These are phyloP conservation scores for Siphamia tubifer DNA, from an alignment of 2,113 vertebrate species.

Conservation along the genomic window DNA sequence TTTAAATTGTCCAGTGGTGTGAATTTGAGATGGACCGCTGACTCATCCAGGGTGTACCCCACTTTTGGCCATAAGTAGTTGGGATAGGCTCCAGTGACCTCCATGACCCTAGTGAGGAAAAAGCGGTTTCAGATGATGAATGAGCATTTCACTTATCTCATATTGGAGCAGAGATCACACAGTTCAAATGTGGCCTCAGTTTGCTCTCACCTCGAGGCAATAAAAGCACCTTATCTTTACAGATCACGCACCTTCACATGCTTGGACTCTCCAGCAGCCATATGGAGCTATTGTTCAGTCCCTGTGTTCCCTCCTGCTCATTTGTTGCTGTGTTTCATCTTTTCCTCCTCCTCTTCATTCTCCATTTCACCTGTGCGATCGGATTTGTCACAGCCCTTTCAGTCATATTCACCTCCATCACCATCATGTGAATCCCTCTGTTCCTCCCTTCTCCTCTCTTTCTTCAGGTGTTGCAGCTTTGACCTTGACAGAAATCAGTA, in stretches of 20 bases:
- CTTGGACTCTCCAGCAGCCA: not conserved
- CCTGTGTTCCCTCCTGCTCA: not conserved
- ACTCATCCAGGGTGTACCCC: no score
- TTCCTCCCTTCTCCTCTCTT: not conserved
- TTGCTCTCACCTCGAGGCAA: not conserved
- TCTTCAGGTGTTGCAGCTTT: conserved; percentile 21
- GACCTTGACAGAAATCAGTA: conserved; percentile 60
- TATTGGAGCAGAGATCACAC: conserved; percentile 2
- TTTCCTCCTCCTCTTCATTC: not conserved
- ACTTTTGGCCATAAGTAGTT: no score
- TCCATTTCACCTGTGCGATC: not conserved
- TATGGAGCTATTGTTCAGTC: not conserved
- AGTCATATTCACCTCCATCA: conserved; percentile 2
- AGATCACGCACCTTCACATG: not conserved
- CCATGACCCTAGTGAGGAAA: no score
- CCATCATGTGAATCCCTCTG: not conserved
- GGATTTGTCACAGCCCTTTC: not conserved
- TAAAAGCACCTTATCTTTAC: not conserved
- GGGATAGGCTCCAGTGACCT: no score
- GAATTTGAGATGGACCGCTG: no score
- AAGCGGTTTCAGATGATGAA: no score
- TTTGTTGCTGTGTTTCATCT: not conserved
- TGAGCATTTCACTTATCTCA: not conserved
- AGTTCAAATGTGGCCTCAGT: not conserved
- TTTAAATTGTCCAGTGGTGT: no score